Percentiles rank a stretch among this genome's conserved stretches.
These are phyloP conservation scores for Falco naumanni DNA, from an alignment of 2,797 vertebrate species.

Conservation along the genomic window DNA sequence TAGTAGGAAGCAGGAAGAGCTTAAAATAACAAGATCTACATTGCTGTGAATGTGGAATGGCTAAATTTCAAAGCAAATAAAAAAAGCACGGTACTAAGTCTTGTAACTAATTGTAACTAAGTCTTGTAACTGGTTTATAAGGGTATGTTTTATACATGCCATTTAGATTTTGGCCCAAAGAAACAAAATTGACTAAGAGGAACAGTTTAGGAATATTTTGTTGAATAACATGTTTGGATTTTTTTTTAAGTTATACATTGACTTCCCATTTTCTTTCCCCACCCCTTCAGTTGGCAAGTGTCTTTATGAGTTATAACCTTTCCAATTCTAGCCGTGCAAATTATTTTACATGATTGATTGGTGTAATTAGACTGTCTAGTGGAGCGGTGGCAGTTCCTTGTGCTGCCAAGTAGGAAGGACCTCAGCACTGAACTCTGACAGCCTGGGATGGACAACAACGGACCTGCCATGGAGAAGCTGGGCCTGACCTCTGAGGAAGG, in stretches of 20 bases:
- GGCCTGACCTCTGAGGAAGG: neutral
- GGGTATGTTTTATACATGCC: neutral
- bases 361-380: constrained; percentile 42
- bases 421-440: constrained; percentile 28
- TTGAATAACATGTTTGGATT: neutral
- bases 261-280: neutral
- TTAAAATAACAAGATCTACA: neutral
- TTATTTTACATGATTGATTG: constrained; percentile 53
- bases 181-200: neutral
- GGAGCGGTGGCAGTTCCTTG: neutral
- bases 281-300: neutral
- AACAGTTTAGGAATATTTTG: neutral
- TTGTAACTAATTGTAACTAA: neutral
- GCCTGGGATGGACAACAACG: neutral
- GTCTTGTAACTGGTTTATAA: neutral
- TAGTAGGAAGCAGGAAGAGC: neutral
- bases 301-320: constrained; percentile 26
- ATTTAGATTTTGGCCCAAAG: neutral
- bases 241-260: neutral
- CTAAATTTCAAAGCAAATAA: neutral
- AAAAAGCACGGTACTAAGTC: neutral
- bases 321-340: neutral
- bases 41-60: neutral
- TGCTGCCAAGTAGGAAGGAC: constrained; percentile 6
- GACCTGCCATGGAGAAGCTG: neutral